These are phyloP conservation scores for Scaptomyza caliginosa DNA, from an alignment of 2,888 invertebrate species.

Conservation along the genomic window DNA sequence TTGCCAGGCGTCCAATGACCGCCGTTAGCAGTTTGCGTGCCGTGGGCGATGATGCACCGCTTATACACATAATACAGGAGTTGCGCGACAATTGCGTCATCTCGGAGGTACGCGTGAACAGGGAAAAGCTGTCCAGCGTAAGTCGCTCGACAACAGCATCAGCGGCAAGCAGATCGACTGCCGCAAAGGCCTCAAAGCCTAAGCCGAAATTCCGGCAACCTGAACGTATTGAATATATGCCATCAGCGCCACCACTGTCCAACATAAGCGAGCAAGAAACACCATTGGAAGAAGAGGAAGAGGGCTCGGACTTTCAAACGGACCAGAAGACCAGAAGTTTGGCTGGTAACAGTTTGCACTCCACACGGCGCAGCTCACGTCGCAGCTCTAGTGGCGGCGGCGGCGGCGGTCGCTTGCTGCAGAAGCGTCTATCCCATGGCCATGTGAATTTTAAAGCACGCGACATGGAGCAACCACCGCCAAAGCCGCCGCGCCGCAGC, in stretches of 20 bases:
- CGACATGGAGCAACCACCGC: constrained; percentile 69
- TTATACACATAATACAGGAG: constrained; percentile 83
- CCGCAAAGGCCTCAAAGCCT: not conserved
- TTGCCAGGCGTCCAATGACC: constrained; percentile 49
- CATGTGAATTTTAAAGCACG: constrained; percentile 69
- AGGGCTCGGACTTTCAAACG: constrained; percentile 1
- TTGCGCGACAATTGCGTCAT: constrained; percentile 82
- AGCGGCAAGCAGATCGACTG: not conserved
- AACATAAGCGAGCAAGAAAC: constrained; percentile 66
- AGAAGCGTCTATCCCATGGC: constrained; percentile 76
- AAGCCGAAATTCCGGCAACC: constrained; percentile 20
- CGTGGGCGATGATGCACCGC: constrained; percentile 70
- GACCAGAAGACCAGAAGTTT: constrained; percentile 34
- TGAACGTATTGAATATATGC: constrained; percentile 43
- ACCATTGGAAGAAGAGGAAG: constrained; percentile 40
- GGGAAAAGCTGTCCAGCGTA: constrained; percentile 59
- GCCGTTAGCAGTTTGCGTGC: constrained; percentile 72
- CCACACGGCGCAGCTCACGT: constrained; percentile 39
- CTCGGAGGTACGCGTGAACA: constrained; percentile 82
- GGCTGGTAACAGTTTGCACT: constrained; percentile 23
- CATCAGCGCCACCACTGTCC: constrained; percentile 57
- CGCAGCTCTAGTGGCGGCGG: constrained; percentile 63
- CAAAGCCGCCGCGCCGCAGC: constrained; percentile 82
- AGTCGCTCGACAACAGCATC: constrained; percentile 3
- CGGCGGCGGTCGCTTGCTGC: constrained; percentile 76